A percentile compares a stretch with the other conserved stretches of the same genome.
Conservation (phyloP, 2,888 invertebrate genomes). For the Rhagonycha lutea region DNA sequence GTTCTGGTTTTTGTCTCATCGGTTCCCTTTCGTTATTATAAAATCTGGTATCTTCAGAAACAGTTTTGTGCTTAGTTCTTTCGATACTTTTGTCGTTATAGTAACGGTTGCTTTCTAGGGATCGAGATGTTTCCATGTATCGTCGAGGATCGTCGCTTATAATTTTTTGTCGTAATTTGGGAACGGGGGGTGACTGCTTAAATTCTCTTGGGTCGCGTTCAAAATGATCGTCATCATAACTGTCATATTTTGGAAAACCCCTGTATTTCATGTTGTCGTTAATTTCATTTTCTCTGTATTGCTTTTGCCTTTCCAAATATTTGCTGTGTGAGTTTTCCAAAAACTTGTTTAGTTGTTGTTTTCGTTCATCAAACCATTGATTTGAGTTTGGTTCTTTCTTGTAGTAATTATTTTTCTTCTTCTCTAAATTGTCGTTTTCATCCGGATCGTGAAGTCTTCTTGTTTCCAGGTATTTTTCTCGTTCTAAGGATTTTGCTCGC, state of each 20-base stretch:
- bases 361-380: conserved; percentile 10
- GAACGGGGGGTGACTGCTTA: conserved; percentile 38
- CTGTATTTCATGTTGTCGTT: conserved; percentile 45
- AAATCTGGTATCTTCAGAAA: conserved; percentile 38
- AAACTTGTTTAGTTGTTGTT: conserved; percentile 8
- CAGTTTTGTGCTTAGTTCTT: conserved; percentile 25
- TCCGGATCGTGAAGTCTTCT: neutral
- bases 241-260: conserved; percentile 16
- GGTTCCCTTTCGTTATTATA: conserved; percentile 34
- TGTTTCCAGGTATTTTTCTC: conserved; percentile 27
- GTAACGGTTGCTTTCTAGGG: conserved; percentile 3
- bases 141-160: conserved; percentile 32
- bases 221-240: conserved; percentile 36
- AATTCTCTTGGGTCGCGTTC: conserved; percentile 8
- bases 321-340: conserved; percentile 5
- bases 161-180: conserved; percentile 43
- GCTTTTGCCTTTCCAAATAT: neutral
- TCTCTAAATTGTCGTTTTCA: conserved; percentile 4
- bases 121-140: conserved; percentile 31
- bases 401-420: conserved; percentile 3
- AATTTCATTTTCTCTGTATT: conserved; percentile 37
- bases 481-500: conserved; percentile 29
- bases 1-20: conserved; percentile 3
- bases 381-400: conserved; percentile 3
- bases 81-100: conserved; percentile 16